A percentile compares a stretch with the other conserved stretches of the same genome.
These are phyloP conservation scores for Tetranychus urticae DNA, from an alignment of 1,140 invertebrate species.

Conservation along the genomic window DNA sequence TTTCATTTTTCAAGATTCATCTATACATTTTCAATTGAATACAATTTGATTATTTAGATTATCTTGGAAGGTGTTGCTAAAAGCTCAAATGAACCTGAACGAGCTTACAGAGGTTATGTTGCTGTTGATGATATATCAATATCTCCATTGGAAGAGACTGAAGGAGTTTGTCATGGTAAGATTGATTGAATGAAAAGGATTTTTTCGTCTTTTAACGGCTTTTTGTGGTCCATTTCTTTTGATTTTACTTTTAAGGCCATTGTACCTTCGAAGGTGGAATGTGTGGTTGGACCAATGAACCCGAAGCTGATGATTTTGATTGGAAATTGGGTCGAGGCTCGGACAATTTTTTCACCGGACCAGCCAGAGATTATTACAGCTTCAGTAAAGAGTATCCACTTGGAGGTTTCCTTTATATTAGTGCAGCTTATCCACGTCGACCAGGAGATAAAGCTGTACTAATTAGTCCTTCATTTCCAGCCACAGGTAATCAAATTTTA, in stretches of 20 bases:
- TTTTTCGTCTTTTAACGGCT: not conserved
- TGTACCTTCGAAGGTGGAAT: constrained; percentile 40
- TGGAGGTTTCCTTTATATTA: constrained; percentile 39
- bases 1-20: no score
- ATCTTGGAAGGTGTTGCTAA: constrained; percentile 36
- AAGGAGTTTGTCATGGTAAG: constrained; percentile 3
- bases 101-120: constrained; percentile 35
- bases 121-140: constrained; percentile 32
- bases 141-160: constrained; percentile 3
- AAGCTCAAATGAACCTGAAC: constrained; percentile 27
- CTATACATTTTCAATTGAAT: not conserved
- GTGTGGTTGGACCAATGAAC: constrained; percentile 39
- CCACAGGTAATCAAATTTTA: constrained; percentile 21
- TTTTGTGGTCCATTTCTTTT: not conserved
- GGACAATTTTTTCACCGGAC: constrained; percentile 36
- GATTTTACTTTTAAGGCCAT: constrained; percentile 22
- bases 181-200: not conserved
- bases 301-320: constrained; percentile 34
- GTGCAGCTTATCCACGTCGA: constrained; percentile 33
- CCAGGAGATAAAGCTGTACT: constrained; percentile 34
- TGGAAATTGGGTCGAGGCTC: constrained; percentile 37
- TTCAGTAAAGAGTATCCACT: constrained; percentile 30
- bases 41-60: constrained; percentile 20
- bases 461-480: constrained; percentile 30
- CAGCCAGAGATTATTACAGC: constrained; percentile 32